phyloP scores from a whole-genome alignment of 2,113 vertebrate genomes.

The Parotia lawesii region DNA sequence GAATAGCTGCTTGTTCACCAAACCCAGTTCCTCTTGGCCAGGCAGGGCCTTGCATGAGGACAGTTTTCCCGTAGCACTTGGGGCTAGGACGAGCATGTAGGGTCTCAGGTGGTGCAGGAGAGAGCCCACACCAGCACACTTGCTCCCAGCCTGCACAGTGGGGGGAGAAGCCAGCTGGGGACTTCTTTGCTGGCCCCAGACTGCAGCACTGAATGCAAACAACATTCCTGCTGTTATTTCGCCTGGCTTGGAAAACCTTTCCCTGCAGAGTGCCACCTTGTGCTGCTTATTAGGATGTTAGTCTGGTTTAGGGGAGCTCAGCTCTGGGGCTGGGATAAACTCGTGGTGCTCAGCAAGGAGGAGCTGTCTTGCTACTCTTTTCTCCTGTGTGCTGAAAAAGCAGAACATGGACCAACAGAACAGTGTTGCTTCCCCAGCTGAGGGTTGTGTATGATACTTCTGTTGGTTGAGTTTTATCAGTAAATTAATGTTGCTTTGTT shows the following conservation, averaged over 20 bases:
- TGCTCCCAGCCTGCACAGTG: background rate
- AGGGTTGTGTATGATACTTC: background rate
- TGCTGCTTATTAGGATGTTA: background rate
- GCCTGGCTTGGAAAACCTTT: background rate
- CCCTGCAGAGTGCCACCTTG: background rate
- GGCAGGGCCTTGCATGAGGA: background rate
- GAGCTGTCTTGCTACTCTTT: background rate
- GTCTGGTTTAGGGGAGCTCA: background rate
- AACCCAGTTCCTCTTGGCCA: background rate
- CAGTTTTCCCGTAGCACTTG: background rate
- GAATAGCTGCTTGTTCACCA: conserved; percentile 64
- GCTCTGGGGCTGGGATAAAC: background rate
- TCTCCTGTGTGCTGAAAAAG: background rate
- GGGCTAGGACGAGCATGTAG: background rate
- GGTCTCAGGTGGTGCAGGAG: background rate
- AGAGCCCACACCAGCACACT: background rate
- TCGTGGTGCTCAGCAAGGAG: background rate
- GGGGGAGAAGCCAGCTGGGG: background rate
- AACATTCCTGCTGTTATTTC: background rate
- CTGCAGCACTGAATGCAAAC: background rate
- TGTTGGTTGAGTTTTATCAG: background rate
- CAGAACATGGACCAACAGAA: background rate
- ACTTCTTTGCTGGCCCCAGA: background rate
- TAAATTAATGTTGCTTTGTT: background rate
- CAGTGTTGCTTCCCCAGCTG: background rate